Evolutionary conservation across 2,113 vertebrate genomes (phyloP), one percentile per base, ranked within the genome.

Genomic region (Puffinus mauretanicus): DNA sequence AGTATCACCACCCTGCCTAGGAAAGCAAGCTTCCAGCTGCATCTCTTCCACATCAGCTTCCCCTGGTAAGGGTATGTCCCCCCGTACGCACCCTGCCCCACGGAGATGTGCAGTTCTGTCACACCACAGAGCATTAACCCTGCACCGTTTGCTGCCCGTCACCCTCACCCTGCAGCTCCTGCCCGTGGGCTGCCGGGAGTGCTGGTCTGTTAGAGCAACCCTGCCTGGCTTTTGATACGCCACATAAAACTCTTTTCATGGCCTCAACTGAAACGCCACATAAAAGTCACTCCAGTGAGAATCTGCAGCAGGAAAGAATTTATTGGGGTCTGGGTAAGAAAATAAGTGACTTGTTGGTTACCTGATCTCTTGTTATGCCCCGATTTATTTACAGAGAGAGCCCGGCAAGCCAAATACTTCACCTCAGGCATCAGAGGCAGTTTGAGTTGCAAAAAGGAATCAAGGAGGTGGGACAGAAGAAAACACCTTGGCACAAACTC

Each of bases 51-150:
- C 21, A 2, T 4, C 38, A 76, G 30, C 65, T 21, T 22, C 47
- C 26, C 66, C 13, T 10, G 1, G n/a, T 11, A 38, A 60, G 19
- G 42, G 15, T 21, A 20, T 1, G 2, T 3, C 26, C 19, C 66
- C 24, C 15, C 22, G 15, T 11, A 17, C 7, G 1, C 36, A 30
- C 16, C 29, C 51, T 75, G n/a, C 47, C 65, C 64, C 36, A 1
- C 0, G 6, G 32, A n/a, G 40, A 25, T 8, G 4, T 3, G 6
- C 40, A 32, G 26, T 13, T 66, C 38, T 22, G 22, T 5, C 54
- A 21, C 34, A 67, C 21, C 30, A 24, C 7, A 5, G 36, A 65
- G 55, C 3, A 2, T 8, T 52, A 46, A 55, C 13, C 40, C 67
- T 5, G 4, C 30, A 14, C 13, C 4, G 0, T 32, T 27, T 24